Evolutionary conservation across 2,113 vertebrate genomes (phyloP).

Genomic region (Protomyctophum bolini): DNA sequence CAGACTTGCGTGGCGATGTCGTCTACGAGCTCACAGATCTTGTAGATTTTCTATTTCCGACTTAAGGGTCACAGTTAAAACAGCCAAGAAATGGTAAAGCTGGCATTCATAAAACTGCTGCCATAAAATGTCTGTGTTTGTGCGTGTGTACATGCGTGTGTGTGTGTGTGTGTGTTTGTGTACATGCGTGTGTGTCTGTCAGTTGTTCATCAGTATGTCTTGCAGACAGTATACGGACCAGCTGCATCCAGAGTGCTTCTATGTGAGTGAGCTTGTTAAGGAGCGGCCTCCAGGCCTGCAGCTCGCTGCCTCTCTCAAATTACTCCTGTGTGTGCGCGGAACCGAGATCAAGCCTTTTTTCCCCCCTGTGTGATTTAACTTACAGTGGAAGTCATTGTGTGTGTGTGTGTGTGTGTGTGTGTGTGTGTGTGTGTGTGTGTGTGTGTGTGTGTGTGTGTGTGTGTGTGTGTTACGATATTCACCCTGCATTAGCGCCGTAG

Average conservation of each 20-base stretch:
- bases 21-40: too few relatives aligned
- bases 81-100: too few relatives aligned
- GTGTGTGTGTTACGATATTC: too few relatives aligned
- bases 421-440: too few relatives aligned
- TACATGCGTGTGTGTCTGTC: slow-evolving; percentile 5
- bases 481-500: too few relatives aligned
- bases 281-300: slow-evolving; percentile 60
- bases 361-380: slow-evolving; percentile 49
- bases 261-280: slow-evolving; percentile 65
- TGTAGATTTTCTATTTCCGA: too few relatives aligned
- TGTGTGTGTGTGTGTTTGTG: slow-evolving; percentile 3
- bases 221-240: slow-evolving; percentile 17
- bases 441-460: too few relatives aligned
- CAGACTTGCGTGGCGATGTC: too few relatives aligned
- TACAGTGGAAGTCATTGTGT: slow-evolving; percentile 8
- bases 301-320: slow-evolving; percentile 66
- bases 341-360: slow-evolving; percentile 38
- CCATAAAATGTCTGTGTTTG: too few relatives aligned
- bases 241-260: slow-evolving; percentile 49
- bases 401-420: too few relatives aligned
- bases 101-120: too few relatives aligned
- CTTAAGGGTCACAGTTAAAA: too few relatives aligned
- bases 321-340: slow-evolving; percentile 41
- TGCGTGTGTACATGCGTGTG: neutral
- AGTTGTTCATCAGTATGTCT: neutral